Base-by-base conservation (phyloP, 2,888 invertebrate genomes). In the Acleris holmiana region DNA sequence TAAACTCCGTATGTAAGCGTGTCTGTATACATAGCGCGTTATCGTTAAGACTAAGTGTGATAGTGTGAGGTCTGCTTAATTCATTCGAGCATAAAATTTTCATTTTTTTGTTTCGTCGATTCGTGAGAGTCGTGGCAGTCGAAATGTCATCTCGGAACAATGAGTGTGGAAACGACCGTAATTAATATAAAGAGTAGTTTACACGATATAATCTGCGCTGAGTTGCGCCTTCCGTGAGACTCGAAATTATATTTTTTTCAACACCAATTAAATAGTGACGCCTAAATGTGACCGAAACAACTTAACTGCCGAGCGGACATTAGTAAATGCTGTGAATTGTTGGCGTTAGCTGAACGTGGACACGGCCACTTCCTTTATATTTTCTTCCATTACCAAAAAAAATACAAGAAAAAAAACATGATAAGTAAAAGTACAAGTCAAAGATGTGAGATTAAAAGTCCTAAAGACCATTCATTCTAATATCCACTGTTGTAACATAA, bases 121-220 rank as follows among this genome's bases (percentile, higher is more conserved):
- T 69, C 69, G 82, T 80, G 84, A 84, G 82, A 80, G 80, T 78
- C 83, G 78, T 80, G 82, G 80, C 82, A 85, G 86, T 86, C 85
- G 84, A 87, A 88, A 85, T 84, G 85, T 84, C 84, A 83, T 81
- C 79, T 75, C 72, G 77, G 76, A 84, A 90, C 88, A 83, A 84
- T 82, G 80, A 78, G 74, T 73, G 76, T 76, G 81, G 82, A 78
- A 80, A 82, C 68, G 76, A 59, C 54, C 75, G 77, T 82, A 84
- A 86, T 89, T 88, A 86, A 84, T 83, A 80, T 84, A 82, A 85
- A 85, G 85, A 78, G 79, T 78, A 81, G 83, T 87, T 86, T 84
- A 88, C 82, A 85, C 80, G 87, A 90, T 88, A 88, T 80, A 78
- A 89, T 90, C 86, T 81, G 74, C 73, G 70, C 67, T 74, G 77